Percentiles rank a stretch among this genome's conserved stretches.
Evolutionary conservation across 2,888 invertebrate species (phyloP).

Genomic region (Dryomyza anilis): DNA sequence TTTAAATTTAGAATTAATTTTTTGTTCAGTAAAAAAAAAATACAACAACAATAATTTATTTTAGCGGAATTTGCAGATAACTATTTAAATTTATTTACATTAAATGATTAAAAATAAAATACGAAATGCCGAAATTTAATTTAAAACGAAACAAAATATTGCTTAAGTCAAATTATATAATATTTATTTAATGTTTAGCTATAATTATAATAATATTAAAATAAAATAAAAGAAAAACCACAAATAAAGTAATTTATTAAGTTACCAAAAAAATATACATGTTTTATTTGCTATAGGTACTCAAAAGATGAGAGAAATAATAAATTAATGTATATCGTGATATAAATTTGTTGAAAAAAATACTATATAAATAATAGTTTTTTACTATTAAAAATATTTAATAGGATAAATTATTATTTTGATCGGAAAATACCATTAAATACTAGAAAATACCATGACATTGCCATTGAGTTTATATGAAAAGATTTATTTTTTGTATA

Average conservation of each 20-base stretch:
- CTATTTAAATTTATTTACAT: not conserved
- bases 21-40: no score
- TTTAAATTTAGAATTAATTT: no score
- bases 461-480: no score
- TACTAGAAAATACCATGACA: no score
- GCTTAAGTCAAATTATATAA: constrained; percentile 19
- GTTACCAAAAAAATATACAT: not conserved
- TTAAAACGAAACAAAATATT: not conserved
- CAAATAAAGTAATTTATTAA: constrained; percentile 23
- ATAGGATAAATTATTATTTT: no score
- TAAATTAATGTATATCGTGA: no score
- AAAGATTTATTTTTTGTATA: no score
- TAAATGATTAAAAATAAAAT: not conserved
- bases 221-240: no score
- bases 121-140: not conserved
- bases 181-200: constrained; percentile 22
- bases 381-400: not conserved
- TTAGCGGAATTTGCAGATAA: not conserved
- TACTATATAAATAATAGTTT: not conserved
- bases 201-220: constrained; percentile 13
- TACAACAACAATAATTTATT: no score
- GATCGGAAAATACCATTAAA: no score
- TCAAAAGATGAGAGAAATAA: no score
- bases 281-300: not conserved
- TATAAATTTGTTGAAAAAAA: not conserved